Percentiles rank a stretch among this genome's conserved stretches.
Evolutionary conservation across 2,113 vertebrate species (phyloP).

Genomic region (Anolis carolinensis): DNA sequence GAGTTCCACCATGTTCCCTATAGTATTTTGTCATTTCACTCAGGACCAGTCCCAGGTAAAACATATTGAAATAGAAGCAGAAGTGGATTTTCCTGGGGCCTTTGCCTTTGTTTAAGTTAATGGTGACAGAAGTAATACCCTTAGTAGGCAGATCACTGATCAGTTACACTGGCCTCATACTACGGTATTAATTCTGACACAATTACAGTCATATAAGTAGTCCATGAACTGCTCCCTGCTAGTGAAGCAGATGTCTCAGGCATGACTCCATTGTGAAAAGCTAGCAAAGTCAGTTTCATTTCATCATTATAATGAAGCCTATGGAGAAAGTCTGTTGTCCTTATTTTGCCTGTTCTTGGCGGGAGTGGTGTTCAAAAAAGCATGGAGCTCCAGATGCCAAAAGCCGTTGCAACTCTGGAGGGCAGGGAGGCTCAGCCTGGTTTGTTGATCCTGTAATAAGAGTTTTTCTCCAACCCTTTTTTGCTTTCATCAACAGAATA

Average conservation of each 20-base stretch:
- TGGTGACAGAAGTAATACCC: neutral
- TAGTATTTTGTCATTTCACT: conserved; percentile 48
- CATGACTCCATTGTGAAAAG: neutral
- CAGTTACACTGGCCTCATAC: neutral
- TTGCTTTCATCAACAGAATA: neutral
- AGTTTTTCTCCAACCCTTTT: neutral
- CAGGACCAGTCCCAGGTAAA: conserved; percentile 43
- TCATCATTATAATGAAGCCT: neutral
- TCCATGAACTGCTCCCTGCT: neutral
- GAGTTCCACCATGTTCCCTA: conserved; percentile 50
- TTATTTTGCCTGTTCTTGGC: neutral
- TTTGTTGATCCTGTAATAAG: neutral
- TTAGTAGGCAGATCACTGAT: neutral
- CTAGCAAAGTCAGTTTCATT: neutral
- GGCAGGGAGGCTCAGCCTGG: neutral
- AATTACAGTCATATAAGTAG: neutral
- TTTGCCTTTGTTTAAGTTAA: conserved; percentile 33
- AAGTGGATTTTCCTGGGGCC: conserved; percentile 11
- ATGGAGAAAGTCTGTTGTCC: too few species aligned
- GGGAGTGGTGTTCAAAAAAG: neutral
- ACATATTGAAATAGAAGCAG: conserved; percentile 33
- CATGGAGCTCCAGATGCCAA: neutral
- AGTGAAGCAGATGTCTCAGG: neutral
- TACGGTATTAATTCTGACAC: neutral
- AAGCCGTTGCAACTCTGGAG: neutral